Percentiles rank a stretch among this genome's conserved stretches.
phyloP scores from a whole-genome alignment of 2,797 vertebrate species.

The Mormyrus proboscirostris region DNA sequence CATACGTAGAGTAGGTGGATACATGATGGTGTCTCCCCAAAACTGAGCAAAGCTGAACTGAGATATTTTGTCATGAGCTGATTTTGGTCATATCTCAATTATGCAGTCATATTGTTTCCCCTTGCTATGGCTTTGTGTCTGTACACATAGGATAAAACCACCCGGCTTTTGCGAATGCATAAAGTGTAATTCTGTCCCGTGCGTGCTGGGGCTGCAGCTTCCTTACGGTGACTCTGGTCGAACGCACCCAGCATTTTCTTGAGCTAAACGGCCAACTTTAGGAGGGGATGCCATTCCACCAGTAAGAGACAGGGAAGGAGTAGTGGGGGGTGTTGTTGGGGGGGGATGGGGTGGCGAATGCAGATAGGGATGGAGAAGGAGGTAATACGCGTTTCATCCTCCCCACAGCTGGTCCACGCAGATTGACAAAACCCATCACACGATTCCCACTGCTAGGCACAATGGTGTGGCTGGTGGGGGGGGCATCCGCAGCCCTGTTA shows the following conservation, averaged over 20 bases:
- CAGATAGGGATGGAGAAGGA: conserved; percentile 44
- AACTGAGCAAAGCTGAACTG: neutral
- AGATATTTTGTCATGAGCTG: neutral
- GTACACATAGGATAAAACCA: conserved; percentile 59
- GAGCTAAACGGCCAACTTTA: conserved; percentile 76
- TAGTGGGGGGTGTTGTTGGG: neutral
- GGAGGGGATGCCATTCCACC: conserved; percentile 67
- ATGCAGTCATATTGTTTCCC: neutral
- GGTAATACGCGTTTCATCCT: conserved; percentile 68
- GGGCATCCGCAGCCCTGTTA: conserved; percentile 70
- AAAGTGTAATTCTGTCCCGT: conserved; percentile 71
- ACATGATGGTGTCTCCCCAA: neutral
- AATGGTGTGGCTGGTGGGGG: conserved; percentile 46
- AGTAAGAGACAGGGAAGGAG: conserved; percentile 50
- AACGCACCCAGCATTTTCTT: conserved; percentile 60
- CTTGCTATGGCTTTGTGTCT: neutral
- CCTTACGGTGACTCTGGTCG: conserved; percentile 63
- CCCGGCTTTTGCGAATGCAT: conserved; percentile 73
- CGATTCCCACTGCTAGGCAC: conserved; percentile 45
- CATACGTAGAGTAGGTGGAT: neutral
- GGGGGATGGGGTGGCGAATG: conserved; percentile 33
- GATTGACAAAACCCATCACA: conserved; percentile 75
- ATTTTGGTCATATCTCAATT: neutral
- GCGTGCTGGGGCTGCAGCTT: conserved; percentile 39
- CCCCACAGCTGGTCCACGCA: conserved; percentile 74